Percentiles rank a stretch among this genome's conserved stretches.
Conservation (phyloP, 53 echinoderm and acorn worm species). For the Pentamera pediparva region DNA sequence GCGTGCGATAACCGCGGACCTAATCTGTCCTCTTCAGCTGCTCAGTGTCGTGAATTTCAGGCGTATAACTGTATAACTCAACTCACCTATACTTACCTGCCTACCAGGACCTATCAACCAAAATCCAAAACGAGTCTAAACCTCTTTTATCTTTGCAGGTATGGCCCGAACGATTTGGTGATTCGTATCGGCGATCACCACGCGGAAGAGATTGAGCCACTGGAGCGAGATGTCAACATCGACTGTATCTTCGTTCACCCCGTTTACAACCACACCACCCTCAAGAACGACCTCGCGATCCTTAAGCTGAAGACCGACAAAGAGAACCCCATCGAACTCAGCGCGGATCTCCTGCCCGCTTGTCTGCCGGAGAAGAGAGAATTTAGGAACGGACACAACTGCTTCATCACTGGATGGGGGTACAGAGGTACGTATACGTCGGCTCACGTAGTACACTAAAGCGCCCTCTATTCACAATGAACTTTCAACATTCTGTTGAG, state of each 20-base stretch:
- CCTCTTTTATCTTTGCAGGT: too few relatives aligned
- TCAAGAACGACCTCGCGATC: conserved; percentile 75
- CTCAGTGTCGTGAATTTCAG: too few relatives aligned
- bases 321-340: conserved; percentile 35
- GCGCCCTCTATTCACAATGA: too few relatives aligned
- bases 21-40: too few relatives aligned
- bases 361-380: conserved; percentile 72
- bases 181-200: conserved; percentile 72
- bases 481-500: too few relatives aligned
- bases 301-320: conserved; percentile 54
- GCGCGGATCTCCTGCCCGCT: conserved; percentile 48
- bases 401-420: conserved; percentile 94
- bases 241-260: conserved; percentile 75
- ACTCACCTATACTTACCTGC: too few relatives aligned
- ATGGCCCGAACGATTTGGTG: conserved; percentile 33
- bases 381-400: conserved; percentile 52
- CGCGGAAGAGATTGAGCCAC: conserved; percentile 32
- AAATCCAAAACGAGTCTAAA: too few relatives aligned
- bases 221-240: conserved; percentile 56
- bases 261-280: conserved; percentile 35
- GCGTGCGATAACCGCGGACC: too few relatives aligned
- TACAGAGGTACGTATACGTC: conserved; percentile 85
- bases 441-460: too few relatives aligned
- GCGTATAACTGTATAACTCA: too few relatives aligned
- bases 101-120: too few relatives aligned